phyloP scores from a whole-genome alignment of 2,797 vertebrate genomes.

The Acipenser ruthenus region DNA sequence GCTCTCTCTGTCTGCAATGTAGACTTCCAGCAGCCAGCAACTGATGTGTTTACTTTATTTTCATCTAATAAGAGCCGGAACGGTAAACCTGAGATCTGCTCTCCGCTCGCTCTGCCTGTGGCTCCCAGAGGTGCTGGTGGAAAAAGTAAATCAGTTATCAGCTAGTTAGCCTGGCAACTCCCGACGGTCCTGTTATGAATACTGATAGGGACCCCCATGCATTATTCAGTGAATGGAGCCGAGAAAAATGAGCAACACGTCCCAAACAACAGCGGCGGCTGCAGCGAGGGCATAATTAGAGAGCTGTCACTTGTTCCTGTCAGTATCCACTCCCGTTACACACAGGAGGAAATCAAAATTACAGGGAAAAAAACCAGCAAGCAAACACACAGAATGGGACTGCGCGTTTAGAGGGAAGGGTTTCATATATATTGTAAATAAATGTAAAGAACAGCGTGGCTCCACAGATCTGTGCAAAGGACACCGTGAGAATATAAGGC shows the following conservation, averaged over 20 bases:
- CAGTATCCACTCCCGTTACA: slow-evolving; percentile 87
- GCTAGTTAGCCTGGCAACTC: slow-evolving; percentile 71
- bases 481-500: no score
- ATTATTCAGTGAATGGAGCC: slow-evolving; percentile 87
- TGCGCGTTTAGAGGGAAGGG: no score
- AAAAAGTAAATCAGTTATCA: slow-evolving; percentile 76
- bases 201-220: slow-evolving; percentile 85
- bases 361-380: no score
- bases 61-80: no score
- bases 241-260: slow-evolving; percentile 89
- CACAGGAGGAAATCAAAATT: slow-evolving; percentile 48
- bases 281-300: slow-evolving; percentile 97
- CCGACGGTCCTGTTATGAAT: slow-evolving; percentile 72
- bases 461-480: no score
- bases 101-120: slow-evolving; percentile 67
- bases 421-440: no score
- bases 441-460: no score
- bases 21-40: no score
- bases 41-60: no score
- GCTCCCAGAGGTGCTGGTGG: slow-evolving; percentile 61
- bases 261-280: slow-evolving; percentile 88
- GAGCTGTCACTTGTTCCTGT: slow-evolving; percentile 97
- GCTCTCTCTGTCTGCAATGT: no score
- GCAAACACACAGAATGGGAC: no score
- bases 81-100: slow-evolving; percentile 52